Percentiles rank a stretch among this genome's conserved stretches.
phyloP scores from a whole-genome alignment of 2,797 vertebrate species.

The Molossus molossus region DNA sequence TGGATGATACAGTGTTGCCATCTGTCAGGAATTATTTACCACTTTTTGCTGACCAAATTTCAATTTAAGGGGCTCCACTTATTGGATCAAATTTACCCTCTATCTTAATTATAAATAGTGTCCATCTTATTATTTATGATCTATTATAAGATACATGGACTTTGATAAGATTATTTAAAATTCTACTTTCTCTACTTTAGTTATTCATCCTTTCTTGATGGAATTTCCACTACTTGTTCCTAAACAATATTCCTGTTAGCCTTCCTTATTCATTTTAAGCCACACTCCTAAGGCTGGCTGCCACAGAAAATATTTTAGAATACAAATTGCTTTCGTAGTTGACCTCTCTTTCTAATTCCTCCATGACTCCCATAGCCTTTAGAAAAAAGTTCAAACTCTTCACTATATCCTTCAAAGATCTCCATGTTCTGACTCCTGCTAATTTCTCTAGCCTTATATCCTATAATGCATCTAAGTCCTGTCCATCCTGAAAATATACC shows the following conservation, averaged over 20 bases:
- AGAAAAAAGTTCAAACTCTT: neutral
- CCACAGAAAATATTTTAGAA: conserved; percentile 68
- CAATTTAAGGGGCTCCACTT: conserved; percentile 76
- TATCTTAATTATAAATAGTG: conserved; percentile 76
- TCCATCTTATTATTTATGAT: conserved; percentile 38
- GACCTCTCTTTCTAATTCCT: conserved; percentile 34
- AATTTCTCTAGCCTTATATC: neutral
- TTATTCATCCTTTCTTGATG: conserved; percentile 1
- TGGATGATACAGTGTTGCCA: conserved; percentile 81
- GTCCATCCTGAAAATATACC: neutral
- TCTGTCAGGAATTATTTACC: conserved; percentile 84
- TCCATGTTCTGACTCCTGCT: neutral
- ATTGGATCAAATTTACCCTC: conserved; percentile 65
- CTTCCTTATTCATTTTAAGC: conserved; percentile 6
- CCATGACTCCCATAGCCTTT: conserved; percentile 3
- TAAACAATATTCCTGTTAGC: conserved; percentile 24
- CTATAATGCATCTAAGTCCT: neutral
- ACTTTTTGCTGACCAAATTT: conserved; percentile 84
- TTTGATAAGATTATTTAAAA: neutral
- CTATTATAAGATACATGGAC: neutral
- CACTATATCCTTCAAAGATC: neutral
- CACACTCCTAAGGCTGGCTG: neutral
- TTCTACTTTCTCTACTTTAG: neutral
- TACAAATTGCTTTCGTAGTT: conserved; percentile 45
- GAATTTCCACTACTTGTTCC: conserved; percentile 21